Base-by-base conservation (phyloP, 2,113 vertebrate genomes). In the Oenanthe oenanthe region DNA sequence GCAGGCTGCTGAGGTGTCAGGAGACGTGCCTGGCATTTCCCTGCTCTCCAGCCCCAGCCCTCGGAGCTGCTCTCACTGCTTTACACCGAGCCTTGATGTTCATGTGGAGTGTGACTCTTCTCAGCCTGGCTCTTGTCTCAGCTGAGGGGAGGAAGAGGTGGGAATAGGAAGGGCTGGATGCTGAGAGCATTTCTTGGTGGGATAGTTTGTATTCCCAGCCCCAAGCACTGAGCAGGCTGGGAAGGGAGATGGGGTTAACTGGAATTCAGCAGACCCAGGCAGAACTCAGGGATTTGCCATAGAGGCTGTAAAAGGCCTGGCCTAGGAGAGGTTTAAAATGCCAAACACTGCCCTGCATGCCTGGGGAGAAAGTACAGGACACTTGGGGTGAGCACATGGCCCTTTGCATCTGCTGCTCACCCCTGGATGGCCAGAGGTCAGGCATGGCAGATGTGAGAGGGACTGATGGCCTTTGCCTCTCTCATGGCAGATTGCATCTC, bases 1-100 rank as follows among this genome's bases (percentile, higher is more conserved):
- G 62, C 72, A 92, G 76, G 83, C 79, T 92, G 67, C 43, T 92
- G 80, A 85, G 31, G 67, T 83, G 87, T 85, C 74, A 76, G 71
- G 32, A 88, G 62, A 63, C 0, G 2, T 71, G 53, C 57, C 86
- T 72, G 54, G 72, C 6, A 12, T 77, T 84, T 81, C 42, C 62
- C 54, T 18, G 28, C 16, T 48, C 47, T 65, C 60, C 60, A 91
- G 58, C 58, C 67, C 72, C 56, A 72, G 54, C 54, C 67, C 63
- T 25, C 31, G 54, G 40, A 89, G 12, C 28, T 36, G 31, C 47
- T 84, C 36, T 73, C 25, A 17, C 28, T 80, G 60, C 28, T 84
- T 89, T 84, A 61, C 63, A 15, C 10, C 13, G 50, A 80, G 62
- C n/a, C 67, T 68, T 43, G 60, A 16, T 51, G 32, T 28, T 62